Evolutionary conservation across 2,797 vertebrate species (phyloP).

Genomic region (Danio choprae): DNA sequence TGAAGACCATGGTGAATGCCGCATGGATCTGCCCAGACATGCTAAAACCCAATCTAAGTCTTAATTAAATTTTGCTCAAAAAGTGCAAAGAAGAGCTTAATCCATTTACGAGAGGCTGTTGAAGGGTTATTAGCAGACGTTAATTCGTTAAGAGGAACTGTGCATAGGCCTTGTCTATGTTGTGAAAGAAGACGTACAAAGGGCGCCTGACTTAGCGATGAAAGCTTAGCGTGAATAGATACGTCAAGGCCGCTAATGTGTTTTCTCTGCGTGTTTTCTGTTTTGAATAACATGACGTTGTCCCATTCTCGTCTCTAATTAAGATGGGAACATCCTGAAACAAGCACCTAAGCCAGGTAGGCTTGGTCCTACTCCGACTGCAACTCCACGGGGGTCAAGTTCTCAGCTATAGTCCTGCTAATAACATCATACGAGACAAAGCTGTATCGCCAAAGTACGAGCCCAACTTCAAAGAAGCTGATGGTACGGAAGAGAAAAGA

Average conservation of each 20-base stretch:
- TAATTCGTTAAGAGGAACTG: slow-evolving; percentile 86
- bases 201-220: slow-evolving; percentile 80
- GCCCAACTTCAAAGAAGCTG: slow-evolving; percentile 92
- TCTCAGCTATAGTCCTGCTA: slow-evolving; percentile 87
- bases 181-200: slow-evolving; percentile 74
- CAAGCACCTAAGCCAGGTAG: slow-evolving; percentile 89
- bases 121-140: slow-evolving; percentile 82
- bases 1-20: slow-evolving; percentile 77
- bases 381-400: slow-evolving; percentile 89
- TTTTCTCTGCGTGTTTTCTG: slow-evolving; percentile 69
- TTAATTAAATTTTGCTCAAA: slow-evolving; percentile 84
- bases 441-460: slow-evolving; percentile 82
- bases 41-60: slow-evolving; percentile 85
- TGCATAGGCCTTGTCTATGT: slow-evolving; percentile 73
- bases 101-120: slow-evolving; percentile 80
- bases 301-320: slow-evolving; percentile 74
- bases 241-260: slow-evolving; percentile 64
- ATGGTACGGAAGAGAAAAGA: slow-evolving; percentile 79
- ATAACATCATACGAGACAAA: slow-evolving; percentile 91
- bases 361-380: slow-evolving; percentile 79
- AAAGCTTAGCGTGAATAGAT: slow-evolving; percentile 77
- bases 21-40: slow-evolving; percentile 79
- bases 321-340: slow-evolving; percentile 80
- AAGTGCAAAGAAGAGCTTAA: slow-evolving; percentile 80
- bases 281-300: slow-evolving; percentile 72